Conservation (phyloP, 2,113 vertebrate species). For the mouse (Mus musculus) region DNA sequence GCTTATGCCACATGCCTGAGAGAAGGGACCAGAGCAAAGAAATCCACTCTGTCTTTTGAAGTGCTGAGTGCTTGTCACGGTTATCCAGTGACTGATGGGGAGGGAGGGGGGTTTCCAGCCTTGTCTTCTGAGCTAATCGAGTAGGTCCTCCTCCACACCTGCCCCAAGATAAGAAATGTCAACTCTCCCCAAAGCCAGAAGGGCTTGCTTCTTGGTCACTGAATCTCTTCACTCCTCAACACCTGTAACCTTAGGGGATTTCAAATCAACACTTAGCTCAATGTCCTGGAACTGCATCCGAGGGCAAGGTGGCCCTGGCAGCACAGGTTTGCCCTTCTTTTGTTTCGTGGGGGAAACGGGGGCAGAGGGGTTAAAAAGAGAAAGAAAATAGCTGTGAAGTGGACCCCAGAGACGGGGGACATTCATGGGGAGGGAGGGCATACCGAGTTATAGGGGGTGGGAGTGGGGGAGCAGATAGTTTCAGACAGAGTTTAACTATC, state of each 20-base stretch:
- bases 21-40: neutral
- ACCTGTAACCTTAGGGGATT: neutral
- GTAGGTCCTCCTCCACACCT: neutral
- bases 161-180: constrained; percentile 35
- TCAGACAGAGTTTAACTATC: neutral
- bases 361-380: neutral
- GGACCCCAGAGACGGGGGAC: too few species aligned
- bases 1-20: neutral
- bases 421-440: too few species aligned
- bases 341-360: neutral
- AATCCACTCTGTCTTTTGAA: constrained; percentile 13
- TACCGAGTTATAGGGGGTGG: neutral
- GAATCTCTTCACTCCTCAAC: constrained; percentile 10
- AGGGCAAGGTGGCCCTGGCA: neutral
- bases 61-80: neutral
- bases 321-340: neutral
- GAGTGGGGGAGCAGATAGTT: neutral
- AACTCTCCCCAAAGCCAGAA: neutral
- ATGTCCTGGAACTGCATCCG: neutral
- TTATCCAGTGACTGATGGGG: neutral
- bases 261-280: neutral
- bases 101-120: neutral
- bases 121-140: neutral
- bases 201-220: neutral
- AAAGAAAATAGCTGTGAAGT: neutral